Evolutionary conservation across 2,888 invertebrate species (phyloP), one percentile per base, ranked within the genome.

Genomic region (Pinctada fucata): DNA sequence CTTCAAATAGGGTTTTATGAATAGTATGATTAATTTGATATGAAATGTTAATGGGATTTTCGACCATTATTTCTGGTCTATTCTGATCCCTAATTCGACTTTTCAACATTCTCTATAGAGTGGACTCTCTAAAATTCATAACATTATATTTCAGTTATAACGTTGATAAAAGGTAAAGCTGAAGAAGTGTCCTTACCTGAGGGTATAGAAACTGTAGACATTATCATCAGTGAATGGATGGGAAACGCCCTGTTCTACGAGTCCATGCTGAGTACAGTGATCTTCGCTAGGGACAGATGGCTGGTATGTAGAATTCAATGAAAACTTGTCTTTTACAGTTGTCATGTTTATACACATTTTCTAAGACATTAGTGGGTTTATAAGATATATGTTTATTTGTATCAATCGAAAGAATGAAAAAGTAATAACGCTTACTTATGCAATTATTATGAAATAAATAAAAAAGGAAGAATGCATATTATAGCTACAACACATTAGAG

Each of bases 211-310:
- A 96, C 93, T 83, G 99, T 99, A 65, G 99, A 99, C 93, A 99
- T 99, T 89, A 95, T 96, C 90, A 95, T 96, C 87, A 95, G 95
- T 3, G 96, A 96, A 90, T 96, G 96, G 96, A 96, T 96, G 96
- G 96, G 96, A 0, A 96, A 96, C 90, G 95, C 96, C 88, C 95
- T 99, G 13, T 99, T 99, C 93, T 99, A 99, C 88, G 99, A 99
- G 93, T 99, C 99, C 84, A 99, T 99, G 99, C 93, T 99, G 91
- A 99, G 99, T 93, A 99, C 99, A 0, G 99, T 99, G n/a, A 94
- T 99, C 72, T 98, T 95, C 90, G 99, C 99, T 0, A 94, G 99
- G 63, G 99, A 99, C 93, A 99, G 99, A 93, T 99, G 99, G 99
- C 95, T 99, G 67, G 93, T 93, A 84, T 83, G 91, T 87, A 10